Evolutionary conservation across 2,888 invertebrate species (phyloP), one percentile per base, ranked within the genome.

Genomic region (Drosophila bunnanda): DNA sequence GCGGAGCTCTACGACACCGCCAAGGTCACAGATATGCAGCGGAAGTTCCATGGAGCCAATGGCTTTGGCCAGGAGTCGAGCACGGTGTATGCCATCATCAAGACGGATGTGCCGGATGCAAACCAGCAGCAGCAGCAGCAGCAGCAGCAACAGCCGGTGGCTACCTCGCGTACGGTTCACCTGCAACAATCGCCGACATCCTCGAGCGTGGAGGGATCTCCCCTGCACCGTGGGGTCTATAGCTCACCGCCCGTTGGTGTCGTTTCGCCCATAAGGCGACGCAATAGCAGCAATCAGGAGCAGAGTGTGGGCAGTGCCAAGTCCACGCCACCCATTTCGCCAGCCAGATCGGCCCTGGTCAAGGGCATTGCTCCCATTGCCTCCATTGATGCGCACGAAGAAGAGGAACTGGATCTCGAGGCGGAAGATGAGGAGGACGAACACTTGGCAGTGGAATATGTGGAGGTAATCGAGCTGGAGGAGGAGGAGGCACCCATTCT

Each of bases 1-100:
- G 81, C 93, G 68, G 91, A 93, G 86, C 82, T 92, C 0, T 92
- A 92, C 53, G 92, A 92, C 44, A 90, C 90, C 2, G 86, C 92
- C 56, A 91, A 91, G 72, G 89, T 90, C 36, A 78, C 72, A 25
- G 91, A 91, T 44, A 88, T 92, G 90, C 91, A 91, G 64, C 90
- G 92, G 36, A 92, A 91, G 65, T 92, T 92, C 64, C 92, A 92
- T 75, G 85, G 85, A 13, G 88, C 90, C 71, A 92, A 91, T 75
- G 91, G 91, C 3, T 91, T 91, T 60, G 90, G 81, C 28, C 90
- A 90, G 73, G 91, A 92, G 39, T 90, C 92, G 17, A 89, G 82
- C 25, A 92, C 91, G 4, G 92, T 93, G n/a, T 93, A 93, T 88
- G 93, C 93, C 12, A 91, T 91, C 44, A 93, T 93, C 32, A 92